phyloP scores from a whole-genome alignment of 2,888 invertebrate species.

The Gasteruption jaculator region DNA sequence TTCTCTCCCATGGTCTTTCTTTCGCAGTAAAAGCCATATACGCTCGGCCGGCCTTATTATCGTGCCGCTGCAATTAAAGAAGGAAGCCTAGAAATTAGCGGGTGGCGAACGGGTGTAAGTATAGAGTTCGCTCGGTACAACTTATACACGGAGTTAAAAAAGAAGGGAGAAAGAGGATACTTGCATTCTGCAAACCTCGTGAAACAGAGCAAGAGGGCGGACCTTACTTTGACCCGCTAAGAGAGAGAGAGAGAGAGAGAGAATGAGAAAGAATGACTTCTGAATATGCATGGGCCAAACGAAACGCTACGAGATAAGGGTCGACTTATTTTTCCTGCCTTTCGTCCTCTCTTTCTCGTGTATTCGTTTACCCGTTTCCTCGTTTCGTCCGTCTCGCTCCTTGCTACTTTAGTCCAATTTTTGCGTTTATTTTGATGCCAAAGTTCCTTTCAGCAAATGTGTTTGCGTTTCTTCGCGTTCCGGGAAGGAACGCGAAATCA shows the following conservation, averaged over 20 bases:
- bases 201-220: slow-evolving; percentile 26
- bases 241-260: slow-evolving; percentile 25
- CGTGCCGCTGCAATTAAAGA: slow-evolving; percentile 45
- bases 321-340: slow-evolving; percentile 49
- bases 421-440: not conserved
- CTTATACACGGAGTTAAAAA: slow-evolving; percentile 21
- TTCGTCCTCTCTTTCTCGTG: slow-evolving; percentile 44
- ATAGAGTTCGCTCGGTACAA: slow-evolving; percentile 37
- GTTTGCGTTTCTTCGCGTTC: too few species aligned
- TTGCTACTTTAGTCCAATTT: too few species aligned
- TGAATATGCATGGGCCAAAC: slow-evolving; percentile 51
- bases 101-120: slow-evolving; percentile 45
- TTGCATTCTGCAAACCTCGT: too few species aligned
- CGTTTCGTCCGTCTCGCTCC: not conserved
- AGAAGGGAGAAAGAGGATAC: slow-evolving; percentile 22
- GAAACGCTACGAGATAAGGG: slow-evolving; percentile 47
- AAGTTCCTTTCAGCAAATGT: too few species aligned
- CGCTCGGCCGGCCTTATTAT: slow-evolving; percentile 38
- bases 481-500: too few species aligned
- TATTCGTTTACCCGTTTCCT: slow-evolving; percentile 39
- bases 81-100: slow-evolving; percentile 48
- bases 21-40: slow-evolving; percentile 15
- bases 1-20: slow-evolving; percentile 3
- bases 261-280: slow-evolving; percentile 29
- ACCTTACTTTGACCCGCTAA: too few species aligned